Conservation (phyloP, 2,888 invertebrate species). For the Microctonus brassicae region DNA sequence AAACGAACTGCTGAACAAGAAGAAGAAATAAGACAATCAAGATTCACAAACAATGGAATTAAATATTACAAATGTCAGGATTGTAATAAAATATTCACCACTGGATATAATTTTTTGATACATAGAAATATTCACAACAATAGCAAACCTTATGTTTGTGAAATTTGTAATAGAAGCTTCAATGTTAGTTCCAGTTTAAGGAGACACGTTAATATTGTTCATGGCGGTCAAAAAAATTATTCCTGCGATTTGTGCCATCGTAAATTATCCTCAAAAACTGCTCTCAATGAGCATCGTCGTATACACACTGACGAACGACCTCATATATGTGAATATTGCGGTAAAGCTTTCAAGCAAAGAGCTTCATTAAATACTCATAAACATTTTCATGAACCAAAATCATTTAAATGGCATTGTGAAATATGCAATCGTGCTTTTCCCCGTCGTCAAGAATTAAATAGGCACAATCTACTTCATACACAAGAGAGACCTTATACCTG, state of each 20-base stretch:
- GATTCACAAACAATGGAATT: constrained; percentile 68
- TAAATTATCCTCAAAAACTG: constrained; percentile 53
- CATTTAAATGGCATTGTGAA: constrained; percentile 45
- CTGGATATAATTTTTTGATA: constrained; percentile 70
- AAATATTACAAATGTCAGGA: constrained; percentile 72
- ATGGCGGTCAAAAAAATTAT: constrained; percentile 55
- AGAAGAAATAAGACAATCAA: constrained; percentile 36
- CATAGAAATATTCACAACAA: constrained; percentile 56
- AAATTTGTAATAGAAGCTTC: constrained; percentile 61
- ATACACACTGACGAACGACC: constrained; percentile 61
- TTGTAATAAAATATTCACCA: constrained; percentile 74
- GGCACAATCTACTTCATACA: constrained; percentile 70
- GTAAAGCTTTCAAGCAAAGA: constrained; percentile 68
- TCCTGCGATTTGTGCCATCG: constrained; percentile 59
- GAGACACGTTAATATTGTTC: constrained; percentile 60
- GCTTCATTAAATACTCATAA: constrained; percentile 70
- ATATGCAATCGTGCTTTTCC: constrained; percentile 68
- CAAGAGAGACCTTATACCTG: constrained; percentile 69
- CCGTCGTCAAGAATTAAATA: constrained; percentile 69
- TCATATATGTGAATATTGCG: constrained; percentile 69
- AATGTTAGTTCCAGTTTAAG: constrained; percentile 57
- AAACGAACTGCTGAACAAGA: constrained; percentile 8
- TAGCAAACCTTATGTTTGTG: constrained; percentile 56
- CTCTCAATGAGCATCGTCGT: constrained; percentile 59
- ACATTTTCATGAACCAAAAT: constrained; percentile 47